A percentile compares a stretch with the other conserved stretches of the same genome.
phyloP scores from a whole-genome alignment of 2,797 vertebrate species.

The Anabacerthia variegaticeps region DNA sequence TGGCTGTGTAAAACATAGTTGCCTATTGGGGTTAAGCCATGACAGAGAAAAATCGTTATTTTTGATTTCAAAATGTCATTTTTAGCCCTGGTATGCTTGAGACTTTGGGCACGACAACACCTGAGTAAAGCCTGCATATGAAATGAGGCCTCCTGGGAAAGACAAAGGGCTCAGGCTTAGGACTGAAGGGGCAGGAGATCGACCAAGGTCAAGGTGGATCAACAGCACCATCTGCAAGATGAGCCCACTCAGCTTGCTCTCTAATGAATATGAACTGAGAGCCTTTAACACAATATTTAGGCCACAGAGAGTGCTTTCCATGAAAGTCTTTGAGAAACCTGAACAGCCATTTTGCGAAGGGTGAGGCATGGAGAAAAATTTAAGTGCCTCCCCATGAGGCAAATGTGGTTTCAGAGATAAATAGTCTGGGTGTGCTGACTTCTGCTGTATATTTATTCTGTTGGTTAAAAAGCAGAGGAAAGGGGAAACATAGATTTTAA shows the following conservation, averaged over 20 bases:
- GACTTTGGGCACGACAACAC: background rate
- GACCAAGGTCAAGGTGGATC: background rate
- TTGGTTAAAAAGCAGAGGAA: background rate
- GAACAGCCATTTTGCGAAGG: background rate
- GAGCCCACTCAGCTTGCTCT: background rate
- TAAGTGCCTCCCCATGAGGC: background rate
- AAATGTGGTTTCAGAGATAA: rapidly evolving
- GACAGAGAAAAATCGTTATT: background rate
- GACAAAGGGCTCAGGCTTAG: background rate
- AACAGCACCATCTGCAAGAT: background rate
- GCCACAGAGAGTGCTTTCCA: background rate
- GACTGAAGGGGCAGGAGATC: background rate
- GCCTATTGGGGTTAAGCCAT: background rate
- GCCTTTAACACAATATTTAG: background rate
- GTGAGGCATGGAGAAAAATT: background rate
- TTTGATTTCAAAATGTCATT: background rate
- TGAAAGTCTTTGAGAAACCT: background rate
- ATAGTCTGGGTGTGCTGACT: background rate
- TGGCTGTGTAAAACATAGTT: background rate
- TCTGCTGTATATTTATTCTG: background rate
- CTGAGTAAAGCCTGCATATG: background rate
- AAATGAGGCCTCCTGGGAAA: background rate
- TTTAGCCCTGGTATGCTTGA: background rate
- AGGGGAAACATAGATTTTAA: background rate
- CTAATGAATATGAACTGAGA: rapidly evolving